Evolutionary conservation across 2,888 invertebrate species (phyloP).

Genomic region (Eudemis profundana): DNA sequence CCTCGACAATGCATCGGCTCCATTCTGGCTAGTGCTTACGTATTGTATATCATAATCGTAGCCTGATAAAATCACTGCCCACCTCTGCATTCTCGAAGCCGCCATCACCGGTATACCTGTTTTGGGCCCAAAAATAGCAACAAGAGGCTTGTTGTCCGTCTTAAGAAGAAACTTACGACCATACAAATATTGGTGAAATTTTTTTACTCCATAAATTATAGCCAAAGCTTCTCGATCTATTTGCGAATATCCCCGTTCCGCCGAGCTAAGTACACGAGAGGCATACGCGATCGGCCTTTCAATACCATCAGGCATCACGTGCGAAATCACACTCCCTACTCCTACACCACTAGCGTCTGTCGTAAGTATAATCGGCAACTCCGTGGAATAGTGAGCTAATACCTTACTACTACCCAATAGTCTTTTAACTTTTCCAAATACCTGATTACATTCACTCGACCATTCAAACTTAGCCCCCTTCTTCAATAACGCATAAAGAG

Average conservation of each 20-base stretch:
- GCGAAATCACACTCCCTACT: too few relatives aligned
- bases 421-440: background rate
- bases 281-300: slow-evolving; percentile 8
- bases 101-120: too few relatives aligned
- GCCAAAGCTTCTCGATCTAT: slow-evolving; percentile 23
- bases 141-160: slow-evolving; percentile 9
- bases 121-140: slow-evolving; percentile 11
- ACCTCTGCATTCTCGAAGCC: background rate
- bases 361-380: slow-evolving; percentile 13
- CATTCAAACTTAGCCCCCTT: background rate
- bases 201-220: slow-evolving; percentile 3
- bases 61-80: slow-evolving; percentile 13
- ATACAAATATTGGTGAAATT: slow-evolving; percentile 22
- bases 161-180: slow-evolving; percentile 2
- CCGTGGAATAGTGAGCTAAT: slow-evolving; percentile 16
- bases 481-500: background rate
- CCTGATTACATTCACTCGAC: background rate
- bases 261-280: slow-evolving; percentile 16
- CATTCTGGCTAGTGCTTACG: background rate
- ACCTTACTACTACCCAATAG: background rate
- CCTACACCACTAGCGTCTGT: slow-evolving; percentile 15
- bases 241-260: slow-evolving; percentile 25
- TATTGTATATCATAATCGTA: slow-evolving; percentile 11
- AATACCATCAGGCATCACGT: too few relatives aligned
- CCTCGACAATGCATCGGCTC: slow-evolving; percentile 9